phyloP scores from a whole-genome alignment of 2,113 vertebrate genomes.

The Glaucidium brasilianum region DNA sequence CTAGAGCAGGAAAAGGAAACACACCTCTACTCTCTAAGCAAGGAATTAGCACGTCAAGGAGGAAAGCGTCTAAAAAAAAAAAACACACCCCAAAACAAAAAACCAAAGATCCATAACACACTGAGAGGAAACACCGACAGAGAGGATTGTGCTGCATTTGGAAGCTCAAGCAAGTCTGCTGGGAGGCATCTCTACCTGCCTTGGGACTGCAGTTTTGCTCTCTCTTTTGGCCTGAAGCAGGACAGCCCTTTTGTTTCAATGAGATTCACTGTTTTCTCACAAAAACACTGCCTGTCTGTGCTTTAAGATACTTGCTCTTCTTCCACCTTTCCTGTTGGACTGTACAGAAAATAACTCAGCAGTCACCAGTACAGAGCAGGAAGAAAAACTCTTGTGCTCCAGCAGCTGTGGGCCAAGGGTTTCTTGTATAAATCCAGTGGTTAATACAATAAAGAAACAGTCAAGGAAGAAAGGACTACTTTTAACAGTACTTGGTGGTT shows the following conservation, averaged over 20 bases:
- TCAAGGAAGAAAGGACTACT: not conserved
- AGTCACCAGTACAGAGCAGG: not conserved
- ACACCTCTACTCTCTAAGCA: not conserved
- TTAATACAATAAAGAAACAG: not conserved
- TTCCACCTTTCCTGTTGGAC: not conserved
- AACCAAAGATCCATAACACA: not conserved
- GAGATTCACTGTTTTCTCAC: not conserved
- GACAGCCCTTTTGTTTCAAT: not conserved
- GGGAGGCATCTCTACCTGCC: not conserved
- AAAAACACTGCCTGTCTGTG: not conserved
- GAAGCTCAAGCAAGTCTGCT: not conserved
- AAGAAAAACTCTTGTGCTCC: not conserved
- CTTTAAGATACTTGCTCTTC: not conserved
- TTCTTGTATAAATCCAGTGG: not conserved
- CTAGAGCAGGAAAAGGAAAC: not conserved
- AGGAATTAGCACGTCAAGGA: not conserved
- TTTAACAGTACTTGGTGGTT: not conserved
- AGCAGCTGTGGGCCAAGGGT: not conserved
- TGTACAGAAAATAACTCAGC: not conserved
- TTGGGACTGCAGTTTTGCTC: not conserved
- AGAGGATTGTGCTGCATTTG: not conserved
- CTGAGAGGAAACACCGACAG: not conserved
- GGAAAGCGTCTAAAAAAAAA: not conserved
- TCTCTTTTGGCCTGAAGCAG: not conserved
- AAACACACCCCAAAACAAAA: not conserved